Evolutionary conservation across 2,888 invertebrate species (phyloP).

Genomic region (Phasia obesa): DNA sequence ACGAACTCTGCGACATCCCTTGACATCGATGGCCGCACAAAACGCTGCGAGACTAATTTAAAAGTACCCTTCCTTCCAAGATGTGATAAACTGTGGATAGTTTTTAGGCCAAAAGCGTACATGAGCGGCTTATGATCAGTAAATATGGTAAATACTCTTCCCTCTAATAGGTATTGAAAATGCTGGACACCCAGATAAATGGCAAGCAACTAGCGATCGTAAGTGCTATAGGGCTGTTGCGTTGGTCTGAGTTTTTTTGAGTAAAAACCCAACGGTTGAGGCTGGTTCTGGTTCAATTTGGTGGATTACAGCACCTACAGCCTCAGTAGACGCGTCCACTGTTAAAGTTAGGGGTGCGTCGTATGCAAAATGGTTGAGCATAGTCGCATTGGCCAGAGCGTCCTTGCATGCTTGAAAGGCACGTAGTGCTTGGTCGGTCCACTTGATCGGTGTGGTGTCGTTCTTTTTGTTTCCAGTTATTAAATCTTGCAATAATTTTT

Average conservation of each 20-base stretch:
- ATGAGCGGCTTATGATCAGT: conserved; percentile 73
- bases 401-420: conserved; percentile 66
- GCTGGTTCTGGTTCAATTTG: conserved; percentile 33
- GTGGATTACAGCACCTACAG: conserved; percentile 65
- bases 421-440: conserved; percentile 39
- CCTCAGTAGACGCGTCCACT: conserved; percentile 52
- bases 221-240: conserved; percentile 50
- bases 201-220: conserved; percentile 50
- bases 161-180: conserved; percentile 54
- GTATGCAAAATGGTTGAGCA: conserved; percentile 43
- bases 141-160: too few species aligned
- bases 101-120: conserved; percentile 52
- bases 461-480: conserved; percentile 64
- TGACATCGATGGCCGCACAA: conserved; percentile 67
- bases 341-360: conserved; percentile 43
- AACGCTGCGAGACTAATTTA: conserved; percentile 45
- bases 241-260: conserved; percentile 75
- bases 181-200: conserved; percentile 55
- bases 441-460: conserved; percentile 53
- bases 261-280: conserved; percentile 79
- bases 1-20: conserved; percentile 44
- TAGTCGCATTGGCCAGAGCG: conserved; percentile 47
- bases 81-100: conserved; percentile 50
- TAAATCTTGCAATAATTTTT: conserved; percentile 57
- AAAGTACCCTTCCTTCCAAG: conserved; percentile 45